phyloP scores from a whole-genome alignment of 2,797 vertebrate genomes.

The Odontamblyopus rebecca region DNA sequence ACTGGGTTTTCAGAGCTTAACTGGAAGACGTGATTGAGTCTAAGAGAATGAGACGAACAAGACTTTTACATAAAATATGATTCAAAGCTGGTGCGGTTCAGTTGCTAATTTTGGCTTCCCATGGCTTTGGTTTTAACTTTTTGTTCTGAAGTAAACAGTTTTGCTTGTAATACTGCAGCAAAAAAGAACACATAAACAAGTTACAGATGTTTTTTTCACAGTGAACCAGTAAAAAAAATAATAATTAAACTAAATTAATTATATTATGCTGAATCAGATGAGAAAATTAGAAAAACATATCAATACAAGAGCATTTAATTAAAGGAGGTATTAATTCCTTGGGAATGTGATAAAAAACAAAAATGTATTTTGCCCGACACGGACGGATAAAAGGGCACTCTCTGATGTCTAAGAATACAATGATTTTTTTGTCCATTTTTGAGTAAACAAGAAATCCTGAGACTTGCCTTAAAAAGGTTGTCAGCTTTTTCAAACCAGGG shows the following conservation, averaged over 20 bases:
- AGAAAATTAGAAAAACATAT: neutral
- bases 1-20: slow-evolving; percentile 23
- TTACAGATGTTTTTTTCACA: neutral
- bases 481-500: neutral
- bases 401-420: neutral
- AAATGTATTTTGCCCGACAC: neutral
- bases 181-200: too few relatives aligned
- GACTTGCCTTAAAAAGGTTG: neutral
- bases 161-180: neutral
- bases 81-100: too few relatives aligned
- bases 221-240: neutral
- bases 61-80: too few relatives aligned
- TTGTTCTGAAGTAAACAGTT: neutral
- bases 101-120: too few relatives aligned
- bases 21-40: too few relatives aligned
- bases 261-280: neutral
- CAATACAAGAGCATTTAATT: neutral
- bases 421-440: neutral
- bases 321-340: neutral
- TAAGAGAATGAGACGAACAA: too few relatives aligned
- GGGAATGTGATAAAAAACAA: neutral
- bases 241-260: too few relatives aligned
- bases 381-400: neutral
- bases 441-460: slow-evolving; percentile 2
- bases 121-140: too few relatives aligned